Conservation (phyloP, 2,113 vertebrate species). For the Ochotona curzoniae region DNA sequence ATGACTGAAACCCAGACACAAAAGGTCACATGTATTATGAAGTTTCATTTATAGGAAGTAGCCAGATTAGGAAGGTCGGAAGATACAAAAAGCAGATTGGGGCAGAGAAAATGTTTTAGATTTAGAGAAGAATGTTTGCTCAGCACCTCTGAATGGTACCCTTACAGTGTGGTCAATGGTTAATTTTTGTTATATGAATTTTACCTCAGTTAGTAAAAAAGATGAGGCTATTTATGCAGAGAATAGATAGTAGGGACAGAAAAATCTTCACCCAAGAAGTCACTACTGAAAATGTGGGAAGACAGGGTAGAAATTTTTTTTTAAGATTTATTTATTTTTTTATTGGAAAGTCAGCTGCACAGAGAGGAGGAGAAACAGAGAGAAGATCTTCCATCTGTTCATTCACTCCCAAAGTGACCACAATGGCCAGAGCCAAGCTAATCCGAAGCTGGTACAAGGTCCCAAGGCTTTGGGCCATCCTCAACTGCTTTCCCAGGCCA, state of each 20-base stretch:
- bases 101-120: background rate
- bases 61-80: background rate
- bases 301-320: too few species aligned
- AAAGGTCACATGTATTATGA: background rate
- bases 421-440: too few species aligned
- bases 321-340: too few species aligned
- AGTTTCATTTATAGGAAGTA: background rate
- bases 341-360: too few species aligned
- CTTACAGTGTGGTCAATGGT: background rate
- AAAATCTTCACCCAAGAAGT: background rate
- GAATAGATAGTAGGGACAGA: background rate
- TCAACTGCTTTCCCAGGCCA: too few species aligned
- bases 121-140: background rate
- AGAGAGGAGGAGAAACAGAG: too few species aligned
- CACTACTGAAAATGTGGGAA: background rate
- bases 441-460: too few species aligned
- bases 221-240: background rate
- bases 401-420: too few species aligned
- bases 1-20: background rate
- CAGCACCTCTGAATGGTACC: background rate
- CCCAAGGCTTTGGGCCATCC: too few species aligned
- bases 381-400: too few species aligned
- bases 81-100: background rate
- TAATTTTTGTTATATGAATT: constrained; percentile 28
- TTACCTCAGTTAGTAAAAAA: background rate